Conservation (phyloP, 2,797 vertebrate species). For the Peromyscus melanophrys region DNA sequence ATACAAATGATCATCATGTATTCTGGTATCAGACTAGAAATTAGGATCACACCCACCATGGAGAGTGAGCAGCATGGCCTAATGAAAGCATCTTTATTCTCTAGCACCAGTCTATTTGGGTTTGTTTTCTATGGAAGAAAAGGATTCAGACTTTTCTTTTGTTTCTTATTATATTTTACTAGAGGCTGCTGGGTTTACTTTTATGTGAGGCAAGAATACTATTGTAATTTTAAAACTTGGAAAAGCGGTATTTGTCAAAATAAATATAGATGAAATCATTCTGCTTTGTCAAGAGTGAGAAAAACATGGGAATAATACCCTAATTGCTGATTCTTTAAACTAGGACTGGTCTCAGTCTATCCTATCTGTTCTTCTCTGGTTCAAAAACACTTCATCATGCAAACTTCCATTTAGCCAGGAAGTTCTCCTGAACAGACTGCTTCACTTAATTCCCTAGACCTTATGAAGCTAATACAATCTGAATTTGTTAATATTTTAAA, state of each 20-base stretch:
- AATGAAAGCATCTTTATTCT: background rate
- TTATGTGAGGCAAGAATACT: constrained; percentile 7
- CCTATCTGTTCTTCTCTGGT: background rate
- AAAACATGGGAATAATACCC: background rate
- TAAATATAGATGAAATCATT: background rate
- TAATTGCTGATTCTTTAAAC: background rate
- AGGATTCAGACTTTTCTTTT: background rate
- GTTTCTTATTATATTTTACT: background rate
- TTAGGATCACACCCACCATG: background rate
- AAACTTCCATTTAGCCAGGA: background rate
- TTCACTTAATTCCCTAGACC: background rate
- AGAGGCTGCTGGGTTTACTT: background rate
- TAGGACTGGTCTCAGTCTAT: background rate
- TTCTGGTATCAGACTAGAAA: constrained; percentile 30
- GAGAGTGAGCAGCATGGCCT: too few relatives aligned
- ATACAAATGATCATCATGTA: constrained; percentile 10
- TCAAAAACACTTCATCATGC: background rate
- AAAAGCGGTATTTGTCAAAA: background rate
- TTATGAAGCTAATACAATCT: background rate
- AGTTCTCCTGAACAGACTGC: background rate
- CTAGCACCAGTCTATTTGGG: background rate
- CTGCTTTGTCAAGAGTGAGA: background rate
- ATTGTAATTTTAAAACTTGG: constrained; percentile 17
- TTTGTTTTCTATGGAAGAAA: background rate
- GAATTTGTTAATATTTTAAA: constrained; percentile 2